Base-by-base conservation (phyloP, 2,888 invertebrate genomes). In the Phengaris arion region DNA sequence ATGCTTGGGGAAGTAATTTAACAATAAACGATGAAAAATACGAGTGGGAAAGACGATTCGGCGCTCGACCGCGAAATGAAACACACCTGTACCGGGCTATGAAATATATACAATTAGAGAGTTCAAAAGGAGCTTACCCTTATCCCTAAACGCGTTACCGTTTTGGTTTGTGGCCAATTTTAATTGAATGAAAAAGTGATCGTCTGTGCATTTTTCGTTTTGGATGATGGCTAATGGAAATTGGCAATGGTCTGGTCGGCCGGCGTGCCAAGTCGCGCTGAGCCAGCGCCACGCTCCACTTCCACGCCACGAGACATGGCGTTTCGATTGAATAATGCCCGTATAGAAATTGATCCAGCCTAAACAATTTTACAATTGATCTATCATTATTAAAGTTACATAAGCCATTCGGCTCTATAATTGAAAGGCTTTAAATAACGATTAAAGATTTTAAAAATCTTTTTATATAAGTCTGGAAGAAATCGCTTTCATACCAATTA, bases 101-200 rank as follows among this genome's bases (percentile, higher is more conserved):
- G 72, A 74, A 79, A 80, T 76, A 74, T 74, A 48, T 64, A 77
- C 78, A 80, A 79, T 80, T 79, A 78, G 79, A 78, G 74, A 77
- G 74, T 76, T 79, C 77, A 79, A 81, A 81, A 79, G 79, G 78
- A 79, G 79, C 77, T 77, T 77, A 80, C 78, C 81, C 81, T 81
- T 80, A 79, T 80, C 80, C 77, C 75, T 76, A 79, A 80, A 79
- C 79, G 79, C 79, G 80, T 79, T 79, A 79, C 81, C 82, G 82
- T 81, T 83, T 83, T 83, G 82, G 82, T 93, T 85, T 85, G 86
- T 82, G 81, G 92, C 92, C 93, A 93, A 92, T 93, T 90, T 93
- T 92, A 93, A 93, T 93, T 93, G 93, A 93, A 93, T 92, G 88
- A 92, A 93, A 93, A 93, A 93, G 90, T 91, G 90, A 90, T 92